These are phyloP conservation scores for Strigops habroptila DNA, from an alignment of 2,113 vertebrate genomes.

Conservation along the genomic window DNA sequence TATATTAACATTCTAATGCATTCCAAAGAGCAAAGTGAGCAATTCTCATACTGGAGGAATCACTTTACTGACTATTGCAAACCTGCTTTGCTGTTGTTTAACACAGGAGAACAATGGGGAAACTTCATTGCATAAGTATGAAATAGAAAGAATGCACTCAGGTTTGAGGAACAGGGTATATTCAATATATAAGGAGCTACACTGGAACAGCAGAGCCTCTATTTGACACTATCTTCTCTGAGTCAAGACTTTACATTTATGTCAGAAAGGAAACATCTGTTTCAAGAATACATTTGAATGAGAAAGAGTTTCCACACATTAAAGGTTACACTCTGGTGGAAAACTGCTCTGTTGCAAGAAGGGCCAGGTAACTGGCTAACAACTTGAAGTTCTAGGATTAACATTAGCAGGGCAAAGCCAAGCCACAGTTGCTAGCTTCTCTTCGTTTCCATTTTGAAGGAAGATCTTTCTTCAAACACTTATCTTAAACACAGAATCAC, in stretches of 20 bases:
- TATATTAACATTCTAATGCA: not conserved
- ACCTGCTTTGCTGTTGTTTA: not conserved
- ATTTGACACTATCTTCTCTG: not conserved
- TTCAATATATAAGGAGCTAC: not conserved
- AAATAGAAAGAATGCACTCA: not conserved
- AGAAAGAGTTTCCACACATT: not conserved
- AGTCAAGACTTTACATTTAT: not conserved
- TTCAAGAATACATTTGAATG: not conserved
- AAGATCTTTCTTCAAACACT: not conserved
- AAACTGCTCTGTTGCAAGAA: not conserved
- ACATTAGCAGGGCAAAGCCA: not conserved
- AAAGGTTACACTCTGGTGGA: not conserved
- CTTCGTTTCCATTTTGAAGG: not conserved
- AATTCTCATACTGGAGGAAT: not conserved
- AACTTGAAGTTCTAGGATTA: not conserved
- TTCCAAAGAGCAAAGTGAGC: not conserved
- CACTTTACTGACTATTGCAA: not conserved
- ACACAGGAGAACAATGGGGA: not conserved
- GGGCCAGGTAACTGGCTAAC: not conserved
- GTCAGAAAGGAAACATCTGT: not conserved
- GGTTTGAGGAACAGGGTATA: not conserved
- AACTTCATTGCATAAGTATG: not conserved
- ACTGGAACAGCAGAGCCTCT: not conserved
- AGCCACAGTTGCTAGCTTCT: not conserved
- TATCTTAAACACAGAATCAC: not conserved